These are phyloP conservation scores for Elaphurus davidianus DNA, from an alignment of 2,113 vertebrate species.

Conservation along the genomic window DNA sequence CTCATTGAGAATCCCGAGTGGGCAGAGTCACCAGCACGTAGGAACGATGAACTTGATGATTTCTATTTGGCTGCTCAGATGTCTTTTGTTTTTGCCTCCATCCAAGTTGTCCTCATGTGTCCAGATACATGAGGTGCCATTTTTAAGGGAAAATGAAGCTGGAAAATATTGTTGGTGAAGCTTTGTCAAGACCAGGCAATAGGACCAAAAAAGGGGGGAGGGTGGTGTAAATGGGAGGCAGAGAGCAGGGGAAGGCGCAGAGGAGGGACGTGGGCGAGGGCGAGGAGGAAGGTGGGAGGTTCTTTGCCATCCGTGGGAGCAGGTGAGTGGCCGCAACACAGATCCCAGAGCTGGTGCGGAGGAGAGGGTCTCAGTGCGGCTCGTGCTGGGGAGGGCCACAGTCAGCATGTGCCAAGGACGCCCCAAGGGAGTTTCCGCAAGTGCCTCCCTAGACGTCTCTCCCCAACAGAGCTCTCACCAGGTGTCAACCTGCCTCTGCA, in stretches of 20 bases:
- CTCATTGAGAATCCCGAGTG: neutral
- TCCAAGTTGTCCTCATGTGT: neutral
- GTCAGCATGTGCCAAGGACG: accelerated
- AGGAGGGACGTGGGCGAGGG: neutral
- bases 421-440: neutral
- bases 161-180: neutral
- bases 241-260: neutral
- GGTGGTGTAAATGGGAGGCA: neutral
- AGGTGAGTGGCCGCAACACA: accelerated
- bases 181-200: neutral
- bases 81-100: neutral
- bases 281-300: neutral
- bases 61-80: neutral
- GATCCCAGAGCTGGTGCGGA: neutral
- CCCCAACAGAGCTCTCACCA: neutral
- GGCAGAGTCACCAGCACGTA: accelerated
- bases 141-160: neutral
- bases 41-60: accelerated
- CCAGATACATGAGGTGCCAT: neutral
- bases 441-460: neutral
- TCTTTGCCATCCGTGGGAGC: neutral
- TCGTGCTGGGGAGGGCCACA: neutral
- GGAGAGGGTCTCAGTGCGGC: neutral
- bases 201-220: neutral
- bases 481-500: too few species aligned